Evolutionary conservation across 2,888 invertebrate genomes (phyloP), one percentile per base, ranked within the genome.

Genomic region (Nomada flava): DNA sequence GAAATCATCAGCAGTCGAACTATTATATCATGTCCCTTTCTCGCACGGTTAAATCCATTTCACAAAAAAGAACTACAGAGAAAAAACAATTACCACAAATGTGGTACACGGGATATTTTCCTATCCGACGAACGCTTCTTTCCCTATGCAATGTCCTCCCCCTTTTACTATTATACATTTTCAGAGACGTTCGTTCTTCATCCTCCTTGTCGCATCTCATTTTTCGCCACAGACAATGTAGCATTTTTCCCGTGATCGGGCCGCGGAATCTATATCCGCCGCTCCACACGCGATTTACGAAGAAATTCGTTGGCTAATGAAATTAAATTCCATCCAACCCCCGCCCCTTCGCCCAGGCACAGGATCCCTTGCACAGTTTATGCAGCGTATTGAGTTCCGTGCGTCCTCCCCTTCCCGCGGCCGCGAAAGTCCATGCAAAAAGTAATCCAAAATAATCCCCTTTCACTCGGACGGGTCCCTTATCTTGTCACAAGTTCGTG

Each of bases 291-390:
- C 87, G 88, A 89, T 90, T 88, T 81, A 79, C 88, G 79, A 86
- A 89, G 89, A 89, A 89, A 90, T 90, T 90, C 88, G 87, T 87
- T 84, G 86, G 86, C 89, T 87, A 90, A 89, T 89, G 90, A 90
- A 90, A 90, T 90, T 90, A 87, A 90, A 90, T 89, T 89, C 87
- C 87, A 76, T 74, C 82, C 74, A 73, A 68, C 65, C 71, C 70
- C 59, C 53, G 55, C 73, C 69, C 71, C 64, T 42, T 79, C 57
- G 60, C 42, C 62, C 69, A 36, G 20, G 29, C 59, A 20, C 20
- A 20, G 68, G 53, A 65, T 68, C 68, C 78, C 44, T 44, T 63
- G 7, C 53, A 63, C 69, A 85, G 85, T 89, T 88, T 86, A 85
- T 84, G 86, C 86, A 82, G 74, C 83, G 85, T 88, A 89, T 90